These are phyloP conservation scores for Otus sunia DNA, from an alignment of 2,113 vertebrate species.

Conservation along the genomic window DNA sequence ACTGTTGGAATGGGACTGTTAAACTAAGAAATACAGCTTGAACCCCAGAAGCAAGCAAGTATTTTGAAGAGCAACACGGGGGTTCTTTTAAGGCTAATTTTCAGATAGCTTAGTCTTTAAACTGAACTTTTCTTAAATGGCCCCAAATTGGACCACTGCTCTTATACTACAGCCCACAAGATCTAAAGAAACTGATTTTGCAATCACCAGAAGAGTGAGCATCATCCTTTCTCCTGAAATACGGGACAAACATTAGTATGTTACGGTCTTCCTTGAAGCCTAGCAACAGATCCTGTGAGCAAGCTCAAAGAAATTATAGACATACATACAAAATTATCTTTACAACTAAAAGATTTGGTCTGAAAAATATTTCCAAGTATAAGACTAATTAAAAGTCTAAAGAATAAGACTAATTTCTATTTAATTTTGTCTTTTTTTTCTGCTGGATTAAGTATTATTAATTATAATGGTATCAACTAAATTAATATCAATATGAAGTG, in stretches of 20 bases:
- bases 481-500: not conserved
- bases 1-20: not conserved
- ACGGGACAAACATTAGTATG: not conserved
- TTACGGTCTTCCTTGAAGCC: not conserved
- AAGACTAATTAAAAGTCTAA: not conserved
- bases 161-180: not conserved
- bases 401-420: not conserved
- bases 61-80: not conserved
- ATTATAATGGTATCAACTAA: not conserved
- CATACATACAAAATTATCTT: not conserved
- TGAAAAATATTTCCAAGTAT: slow-evolving; percentile 1
- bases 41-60: not conserved
- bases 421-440: not conserved
- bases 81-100: not conserved
- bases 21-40: not conserved
- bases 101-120: not conserved
- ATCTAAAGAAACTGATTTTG: not conserved
- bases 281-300: not conserved
- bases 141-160: not conserved
- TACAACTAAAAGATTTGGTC: not conserved
- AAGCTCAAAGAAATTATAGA: not conserved
- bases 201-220: not conserved
- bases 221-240: not conserved
- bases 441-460: not conserved
- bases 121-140: not conserved